A percentile compares a stretch with the other conserved stretches of the same genome.
phyloP scores from a whole-genome alignment of 1,140 invertebrate species.

The Aphis gossypii region DNA sequence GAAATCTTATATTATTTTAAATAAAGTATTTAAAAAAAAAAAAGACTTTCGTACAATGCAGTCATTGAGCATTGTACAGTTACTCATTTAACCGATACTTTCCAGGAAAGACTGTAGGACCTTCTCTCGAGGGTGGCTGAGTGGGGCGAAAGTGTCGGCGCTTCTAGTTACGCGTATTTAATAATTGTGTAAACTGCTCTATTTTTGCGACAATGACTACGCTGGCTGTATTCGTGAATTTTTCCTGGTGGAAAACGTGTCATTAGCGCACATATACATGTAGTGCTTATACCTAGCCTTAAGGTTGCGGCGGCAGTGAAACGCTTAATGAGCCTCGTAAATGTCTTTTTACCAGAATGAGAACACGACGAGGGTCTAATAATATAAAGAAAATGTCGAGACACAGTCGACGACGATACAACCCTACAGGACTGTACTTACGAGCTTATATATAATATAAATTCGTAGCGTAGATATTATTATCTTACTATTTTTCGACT shows the following conservation, averaged over 20 bases:
- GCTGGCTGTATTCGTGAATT: background rate
- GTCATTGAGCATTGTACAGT: no score
- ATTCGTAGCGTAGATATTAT: background rate
- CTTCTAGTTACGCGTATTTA: background rate
- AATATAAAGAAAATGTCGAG: constrained; percentile 32
- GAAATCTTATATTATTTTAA: no score
- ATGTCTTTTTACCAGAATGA: constrained; percentile 8
- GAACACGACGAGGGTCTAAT: background rate
- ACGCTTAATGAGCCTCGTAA: constrained; percentile 41
- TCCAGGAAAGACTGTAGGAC: background rate
- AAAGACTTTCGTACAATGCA: no score
- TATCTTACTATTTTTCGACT: background rate
- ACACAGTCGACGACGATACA: background rate
- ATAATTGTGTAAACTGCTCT: background rate
- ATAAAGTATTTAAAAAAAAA: no score
- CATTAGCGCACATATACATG: constrained; percentile 5
- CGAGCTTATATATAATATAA: background rate
- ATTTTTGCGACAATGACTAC: background rate
- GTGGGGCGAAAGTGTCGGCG: background rate
- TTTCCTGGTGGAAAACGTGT: background rate
- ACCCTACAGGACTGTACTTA: background rate
- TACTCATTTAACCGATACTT: background rate
- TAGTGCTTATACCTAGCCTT: background rate
- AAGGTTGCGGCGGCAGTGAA: background rate
- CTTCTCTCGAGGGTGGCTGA: background rate